Evolutionary conservation across 2,888 invertebrate species (phyloP).

Genomic region (Piscicola geometra): DNA sequence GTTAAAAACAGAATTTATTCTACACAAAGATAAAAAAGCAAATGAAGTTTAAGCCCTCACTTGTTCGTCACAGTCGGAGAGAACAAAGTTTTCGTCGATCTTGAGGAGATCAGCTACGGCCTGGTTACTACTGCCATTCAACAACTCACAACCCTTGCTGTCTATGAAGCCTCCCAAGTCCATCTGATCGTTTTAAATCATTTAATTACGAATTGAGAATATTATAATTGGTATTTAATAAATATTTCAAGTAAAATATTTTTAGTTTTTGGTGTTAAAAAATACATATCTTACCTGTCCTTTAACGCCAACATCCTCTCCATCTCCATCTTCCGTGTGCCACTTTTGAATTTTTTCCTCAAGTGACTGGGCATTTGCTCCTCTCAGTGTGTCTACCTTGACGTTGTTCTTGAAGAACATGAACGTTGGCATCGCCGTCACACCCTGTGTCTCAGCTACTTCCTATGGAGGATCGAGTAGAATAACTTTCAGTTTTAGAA

Average conservation of each 20-base stretch:
- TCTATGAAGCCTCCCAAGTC: constrained; percentile 79
- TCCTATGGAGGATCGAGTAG: constrained; percentile 57
- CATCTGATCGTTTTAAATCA: too few species aligned
- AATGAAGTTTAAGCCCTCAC: too few species aligned
- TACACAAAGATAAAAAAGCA: too few species aligned
- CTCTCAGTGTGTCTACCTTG: constrained; percentile 74
- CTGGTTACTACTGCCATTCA: constrained; percentile 92
- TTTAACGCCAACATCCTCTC: constrained; percentile 47
- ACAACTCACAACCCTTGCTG: constrained; percentile 85
- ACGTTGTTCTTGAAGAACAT: constrained; percentile 74
- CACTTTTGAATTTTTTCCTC: constrained; percentile 83
- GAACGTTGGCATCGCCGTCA: constrained; percentile 97
- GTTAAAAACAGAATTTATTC: too few species aligned
- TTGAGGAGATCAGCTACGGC: constrained; percentile 64
- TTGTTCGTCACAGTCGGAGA: constrained; percentile 83
- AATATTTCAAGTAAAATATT: too few species aligned
- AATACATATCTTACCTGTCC: constrained; percentile 49
- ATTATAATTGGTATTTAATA: too few species aligned
- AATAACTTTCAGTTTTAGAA: neutral
- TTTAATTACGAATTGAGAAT: too few species aligned
- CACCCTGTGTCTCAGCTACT: constrained; percentile 78
- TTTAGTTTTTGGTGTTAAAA: neutral
- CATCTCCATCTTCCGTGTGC: constrained; percentile 48
- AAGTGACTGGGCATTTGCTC: constrained; percentile 75
- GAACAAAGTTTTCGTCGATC: constrained; percentile 55